Percentiles rank a stretch among this genome's conserved stretches.
Evolutionary conservation across 2,113 vertebrate species (phyloP).

Genomic region (Bubo bubo): DNA sequence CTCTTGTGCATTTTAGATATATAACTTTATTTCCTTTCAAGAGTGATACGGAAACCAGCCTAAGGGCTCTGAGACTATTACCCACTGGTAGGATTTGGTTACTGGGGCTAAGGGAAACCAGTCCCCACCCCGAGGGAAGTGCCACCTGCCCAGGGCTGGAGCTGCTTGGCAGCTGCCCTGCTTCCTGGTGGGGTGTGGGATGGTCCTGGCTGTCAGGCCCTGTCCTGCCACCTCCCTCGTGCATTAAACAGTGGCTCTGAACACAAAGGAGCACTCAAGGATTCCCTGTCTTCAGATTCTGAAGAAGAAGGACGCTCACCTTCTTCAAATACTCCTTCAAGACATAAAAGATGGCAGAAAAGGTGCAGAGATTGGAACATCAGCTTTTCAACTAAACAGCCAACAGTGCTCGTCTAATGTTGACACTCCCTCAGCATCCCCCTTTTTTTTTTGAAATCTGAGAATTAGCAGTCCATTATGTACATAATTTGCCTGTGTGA

Average conservation of each 20-base stretch:
- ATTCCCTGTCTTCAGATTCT: background rate
- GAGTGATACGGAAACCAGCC: background rate
- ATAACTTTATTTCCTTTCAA: background rate
- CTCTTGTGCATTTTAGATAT: background rate
- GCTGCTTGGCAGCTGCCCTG: accelerated
- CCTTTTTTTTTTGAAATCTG: background rate
- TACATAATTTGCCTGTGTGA: background rate
- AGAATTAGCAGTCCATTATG: background rate
- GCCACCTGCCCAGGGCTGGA: background rate
- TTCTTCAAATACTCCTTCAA: background rate
- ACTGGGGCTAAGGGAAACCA: background rate
- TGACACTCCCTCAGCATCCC: background rate
- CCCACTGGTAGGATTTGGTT: background rate
- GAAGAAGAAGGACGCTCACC: background rate
- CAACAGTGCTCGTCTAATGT: background rate
- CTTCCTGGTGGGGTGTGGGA: background rate
- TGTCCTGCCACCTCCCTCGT: background rate
- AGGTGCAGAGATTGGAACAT: background rate
- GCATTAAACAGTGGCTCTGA: accelerated
- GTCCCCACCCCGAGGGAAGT: accelerated
- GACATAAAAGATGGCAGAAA: background rate
- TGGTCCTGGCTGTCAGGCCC: background rate
- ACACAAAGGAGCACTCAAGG: background rate
- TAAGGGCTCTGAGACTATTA: background rate
- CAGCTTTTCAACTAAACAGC: background rate